phyloP scores from a whole-genome alignment of 2,113 vertebrate species.

The Microtus oregoni region DNA sequence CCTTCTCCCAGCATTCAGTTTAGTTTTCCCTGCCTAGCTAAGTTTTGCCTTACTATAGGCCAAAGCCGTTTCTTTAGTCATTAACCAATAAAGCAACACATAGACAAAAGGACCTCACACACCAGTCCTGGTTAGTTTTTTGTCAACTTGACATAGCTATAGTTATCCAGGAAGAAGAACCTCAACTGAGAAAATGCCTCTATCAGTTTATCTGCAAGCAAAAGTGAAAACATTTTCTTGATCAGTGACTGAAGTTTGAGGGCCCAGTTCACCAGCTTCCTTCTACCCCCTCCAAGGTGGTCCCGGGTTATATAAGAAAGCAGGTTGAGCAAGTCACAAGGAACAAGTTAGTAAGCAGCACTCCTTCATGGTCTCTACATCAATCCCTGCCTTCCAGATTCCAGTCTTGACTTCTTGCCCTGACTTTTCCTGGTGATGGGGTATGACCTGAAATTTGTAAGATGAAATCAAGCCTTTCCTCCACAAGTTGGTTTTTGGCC shows the following conservation, averaged over 20 bases:
- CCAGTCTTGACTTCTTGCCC: background rate
- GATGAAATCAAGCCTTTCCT: background rate
- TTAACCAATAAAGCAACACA: too few relatives aligned
- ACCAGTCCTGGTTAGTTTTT: too few relatives aligned
- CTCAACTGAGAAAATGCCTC: background rate
- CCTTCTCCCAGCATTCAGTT: too few relatives aligned
- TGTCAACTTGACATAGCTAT: background rate
- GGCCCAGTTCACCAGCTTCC: background rate
- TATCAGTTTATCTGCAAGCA: background rate
- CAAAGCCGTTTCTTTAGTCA: too few relatives aligned
- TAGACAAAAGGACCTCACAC: too few relatives aligned
- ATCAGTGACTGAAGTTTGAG: background rate
- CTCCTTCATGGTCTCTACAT: background rate
- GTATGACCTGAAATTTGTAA: background rate
- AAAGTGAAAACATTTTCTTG: background rate
- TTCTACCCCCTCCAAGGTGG: background rate
- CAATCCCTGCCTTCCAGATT: background rate
- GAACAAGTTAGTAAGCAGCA: background rate
- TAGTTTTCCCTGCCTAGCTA: too few relatives aligned
- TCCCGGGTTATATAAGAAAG: background rate
- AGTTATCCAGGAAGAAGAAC: background rate
- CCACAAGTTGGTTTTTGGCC: too few relatives aligned
- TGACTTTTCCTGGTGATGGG: background rate
- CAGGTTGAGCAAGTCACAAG: background rate
- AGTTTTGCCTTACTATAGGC: too few relatives aligned